phyloP scores from a whole-genome alignment of 2,113 vertebrate genomes.

The Hippopotamus amphibius region DNA sequence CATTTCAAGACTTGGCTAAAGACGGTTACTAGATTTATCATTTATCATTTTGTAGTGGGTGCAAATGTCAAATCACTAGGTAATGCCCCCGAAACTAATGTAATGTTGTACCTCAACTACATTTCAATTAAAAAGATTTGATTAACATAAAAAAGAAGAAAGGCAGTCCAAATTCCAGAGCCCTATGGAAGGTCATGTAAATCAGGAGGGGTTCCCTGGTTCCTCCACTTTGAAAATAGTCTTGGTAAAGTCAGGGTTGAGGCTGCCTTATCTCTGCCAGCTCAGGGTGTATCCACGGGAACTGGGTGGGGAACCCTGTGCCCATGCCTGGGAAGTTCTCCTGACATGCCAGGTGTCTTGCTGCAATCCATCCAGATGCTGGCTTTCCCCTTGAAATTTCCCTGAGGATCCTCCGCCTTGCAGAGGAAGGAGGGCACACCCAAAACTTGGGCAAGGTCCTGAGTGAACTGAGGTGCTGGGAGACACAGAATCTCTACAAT shows the following conservation, averaged over 20 bases:
- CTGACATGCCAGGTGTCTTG: accelerated
- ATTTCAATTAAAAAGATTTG: neutral
- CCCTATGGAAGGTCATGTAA: accelerated
- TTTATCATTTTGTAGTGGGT: neutral
- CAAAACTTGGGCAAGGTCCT: accelerated
- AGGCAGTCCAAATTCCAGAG: too few species aligned
- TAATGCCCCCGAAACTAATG: neutral
- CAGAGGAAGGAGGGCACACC: neutral
- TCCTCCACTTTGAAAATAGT: neutral
- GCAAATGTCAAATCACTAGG: neutral
- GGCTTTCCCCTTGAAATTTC: neutral
- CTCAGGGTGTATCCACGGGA: too few species aligned
- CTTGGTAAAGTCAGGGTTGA: neutral
- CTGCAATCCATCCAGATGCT: neutral
- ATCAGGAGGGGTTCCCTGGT: neutral
- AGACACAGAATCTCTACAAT: too few species aligned
- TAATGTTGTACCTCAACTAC: neutral
- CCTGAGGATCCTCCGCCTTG: neutral
- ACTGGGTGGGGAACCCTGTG: too few species aligned
- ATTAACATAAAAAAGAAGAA: neutral
- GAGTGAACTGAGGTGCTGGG: neutral
- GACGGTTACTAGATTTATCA: neutral
- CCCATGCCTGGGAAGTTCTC: neutral
- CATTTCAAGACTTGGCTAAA: neutral
- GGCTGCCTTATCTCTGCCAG: too few species aligned